Conservation (phyloP, 2,888 invertebrate genomes). For the Heliconius ethilla region DNA sequence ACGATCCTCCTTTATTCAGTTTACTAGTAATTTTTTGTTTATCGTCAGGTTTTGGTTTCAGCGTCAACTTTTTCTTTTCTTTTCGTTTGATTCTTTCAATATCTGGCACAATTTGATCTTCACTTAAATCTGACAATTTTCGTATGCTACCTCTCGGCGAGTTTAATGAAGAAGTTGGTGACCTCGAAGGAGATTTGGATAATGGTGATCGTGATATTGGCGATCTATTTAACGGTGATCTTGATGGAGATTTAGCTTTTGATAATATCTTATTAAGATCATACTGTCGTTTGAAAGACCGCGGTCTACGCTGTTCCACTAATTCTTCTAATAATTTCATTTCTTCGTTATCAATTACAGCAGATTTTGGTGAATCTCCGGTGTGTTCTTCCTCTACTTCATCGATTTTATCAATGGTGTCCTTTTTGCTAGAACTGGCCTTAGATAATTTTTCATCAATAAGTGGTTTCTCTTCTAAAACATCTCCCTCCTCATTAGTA, state of each 20-base stretch:
- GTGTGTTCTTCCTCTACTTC: constrained; percentile 81
- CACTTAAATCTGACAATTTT: constrained; percentile 77
- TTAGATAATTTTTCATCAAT: constrained; percentile 65
- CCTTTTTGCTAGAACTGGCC: constrained; percentile 56
- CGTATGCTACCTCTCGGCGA: constrained; percentile 78
- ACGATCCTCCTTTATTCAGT: constrained; percentile 76
- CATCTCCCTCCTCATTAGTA: constrained; percentile 85
- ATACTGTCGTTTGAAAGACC: constrained; percentile 76
- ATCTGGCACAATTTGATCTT: constrained; percentile 78
- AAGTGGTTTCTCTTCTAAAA: constrained; percentile 83
- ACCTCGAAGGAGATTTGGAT: constrained; percentile 78
- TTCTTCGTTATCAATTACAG: constrained; percentile 83
- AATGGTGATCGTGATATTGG: constrained; percentile 76
- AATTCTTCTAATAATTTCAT: constrained; percentile 80
- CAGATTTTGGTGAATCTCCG: constrained; percentile 70
- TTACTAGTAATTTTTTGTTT: constrained; percentile 68
- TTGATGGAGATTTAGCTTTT: constrained; percentile 68
- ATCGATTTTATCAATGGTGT: constrained; percentile 71
- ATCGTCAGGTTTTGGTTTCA: constrained; percentile 75
- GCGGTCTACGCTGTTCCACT: constrained; percentile 74
- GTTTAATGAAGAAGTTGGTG: constrained; percentile 79
- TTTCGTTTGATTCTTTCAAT: constrained; percentile 77
- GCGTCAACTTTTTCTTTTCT: constrained; percentile 74
- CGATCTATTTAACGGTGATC: constrained; percentile 76
- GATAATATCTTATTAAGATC: constrained; percentile 72